Evolutionary conservation across 2,797 vertebrate species (phyloP), one percentile per base, ranked within the genome.

Genomic region (Melanotaenia parkinsoni): DNA sequence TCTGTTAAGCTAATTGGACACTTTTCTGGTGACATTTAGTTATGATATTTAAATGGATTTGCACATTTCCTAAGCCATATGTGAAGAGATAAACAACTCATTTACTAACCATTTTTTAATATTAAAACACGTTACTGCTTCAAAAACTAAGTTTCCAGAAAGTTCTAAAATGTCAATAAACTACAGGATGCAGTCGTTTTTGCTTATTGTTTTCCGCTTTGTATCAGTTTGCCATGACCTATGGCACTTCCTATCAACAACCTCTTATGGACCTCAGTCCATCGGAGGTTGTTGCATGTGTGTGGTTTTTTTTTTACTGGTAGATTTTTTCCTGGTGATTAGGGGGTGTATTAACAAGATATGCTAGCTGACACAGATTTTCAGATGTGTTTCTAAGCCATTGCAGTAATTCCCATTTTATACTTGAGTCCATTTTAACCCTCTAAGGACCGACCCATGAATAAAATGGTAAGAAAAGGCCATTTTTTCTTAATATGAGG

Each of bases 1-100:
- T 40, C 50, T 40, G 33, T 54, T 56, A n/a, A 47, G 30, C 22
- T 64, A 59, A 77, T 71, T 61, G 58, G 51, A 24, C 24, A 54
- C 51, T 26, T 54, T 22, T 54, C 22, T 53, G 50, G 22, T 12
- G 11, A 13, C 24, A 54, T 26, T 54, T 54, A 45, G 43, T 45
- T 45, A 20, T 45, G 6, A 45, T 8, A 20, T 45, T 45, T 45
- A 7, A 45, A 20, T 1, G 20, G 5, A 45, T 45, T 20, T 7
- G 16, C 43, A 45, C 38, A 13, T 40, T 40, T 40, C 13, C 38
- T 40, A 13, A 40, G 38, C 38, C 38, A 13, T 40, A 12, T 40
- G 38, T 14, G 3, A 4, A 40, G 12, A 14, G 12, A 40, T 2
- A 43, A 40, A 40, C 13, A 13, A 40, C 13, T 40, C 16, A 40